Percentiles rank a stretch among this genome's conserved stretches.
Conservation (phyloP, 2,797 vertebrate species). For the Rhinatrema bivittatum region DNA sequence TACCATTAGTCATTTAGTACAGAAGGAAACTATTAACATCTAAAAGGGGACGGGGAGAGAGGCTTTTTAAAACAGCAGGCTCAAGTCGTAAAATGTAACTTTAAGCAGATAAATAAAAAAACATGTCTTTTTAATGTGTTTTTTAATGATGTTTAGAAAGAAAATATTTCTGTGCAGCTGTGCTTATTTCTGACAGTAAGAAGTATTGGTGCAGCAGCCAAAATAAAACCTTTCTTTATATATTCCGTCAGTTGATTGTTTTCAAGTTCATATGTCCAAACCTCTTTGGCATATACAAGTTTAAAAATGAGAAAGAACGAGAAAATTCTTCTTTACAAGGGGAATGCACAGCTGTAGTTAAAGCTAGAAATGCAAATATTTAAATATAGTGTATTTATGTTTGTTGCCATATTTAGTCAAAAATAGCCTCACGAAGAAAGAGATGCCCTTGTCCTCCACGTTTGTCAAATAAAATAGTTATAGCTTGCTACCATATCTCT, state of each 20-base stretch:
- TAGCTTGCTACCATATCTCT: too few relatives aligned
- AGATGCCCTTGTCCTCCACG: too few relatives aligned
- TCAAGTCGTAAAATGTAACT: constrained; percentile 28
- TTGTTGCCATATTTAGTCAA: constrained; percentile 29
- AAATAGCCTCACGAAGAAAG: constrained; percentile 13
- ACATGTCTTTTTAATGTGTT: constrained; percentile 11
- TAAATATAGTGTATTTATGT: constrained; percentile 19
- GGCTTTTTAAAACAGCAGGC: constrained; percentile 33
- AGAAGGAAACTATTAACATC: constrained; percentile 74
- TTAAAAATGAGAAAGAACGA: too few relatives aligned
- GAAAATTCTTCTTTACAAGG: too few relatives aligned
- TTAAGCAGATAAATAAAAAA: constrained; percentile 32
- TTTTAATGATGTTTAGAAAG: constrained; percentile 19
- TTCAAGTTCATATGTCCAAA: too few relatives aligned
- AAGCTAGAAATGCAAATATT: constrained; percentile 20
- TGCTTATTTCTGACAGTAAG: constrained; percentile 4
- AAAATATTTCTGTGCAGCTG: constrained; percentile 5
- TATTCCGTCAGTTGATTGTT: too few relatives aligned
- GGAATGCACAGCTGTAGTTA: too few relatives aligned
- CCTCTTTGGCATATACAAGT: too few relatives aligned
- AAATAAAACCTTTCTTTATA: too few relatives aligned
- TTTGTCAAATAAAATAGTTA: too few relatives aligned
- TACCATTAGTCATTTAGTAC: constrained; percentile 57
- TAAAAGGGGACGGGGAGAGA: constrained; percentile 40
- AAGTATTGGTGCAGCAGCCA: constrained; percentile 13